Evolutionary conservation across 2,113 vertebrate species (phyloP).

Genomic region (Buteo buteo): DNA sequence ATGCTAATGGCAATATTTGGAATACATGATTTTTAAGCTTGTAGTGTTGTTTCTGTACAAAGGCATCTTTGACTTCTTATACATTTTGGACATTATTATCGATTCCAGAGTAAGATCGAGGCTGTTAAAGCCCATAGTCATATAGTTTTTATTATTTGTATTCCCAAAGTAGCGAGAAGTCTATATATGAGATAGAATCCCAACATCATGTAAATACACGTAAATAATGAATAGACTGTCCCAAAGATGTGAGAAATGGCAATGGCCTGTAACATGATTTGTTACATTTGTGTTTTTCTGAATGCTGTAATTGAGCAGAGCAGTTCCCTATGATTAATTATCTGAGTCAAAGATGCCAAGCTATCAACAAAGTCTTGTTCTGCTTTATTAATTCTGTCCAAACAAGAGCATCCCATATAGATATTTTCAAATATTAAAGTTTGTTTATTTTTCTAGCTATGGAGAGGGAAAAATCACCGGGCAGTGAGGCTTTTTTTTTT

Average conservation of each 20-base stretch:
- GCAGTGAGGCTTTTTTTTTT: not conserved
- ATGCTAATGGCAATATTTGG: not conserved
- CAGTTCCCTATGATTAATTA: not conserved
- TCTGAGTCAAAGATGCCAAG: not conserved
- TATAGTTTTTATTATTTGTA: not conserved
- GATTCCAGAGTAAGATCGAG: not conserved
- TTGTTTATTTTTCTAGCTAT: not conserved
- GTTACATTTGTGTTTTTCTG: not conserved
- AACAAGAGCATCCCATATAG: not conserved
- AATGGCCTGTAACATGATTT: not conserved
- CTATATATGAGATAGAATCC: not conserved
- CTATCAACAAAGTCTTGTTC: not conserved
- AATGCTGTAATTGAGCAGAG: not conserved
- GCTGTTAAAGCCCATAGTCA: not conserved
- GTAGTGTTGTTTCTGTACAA: not conserved
- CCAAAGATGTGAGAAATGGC: not conserved
- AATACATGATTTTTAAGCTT: not conserved
- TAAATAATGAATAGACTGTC: not conserved
- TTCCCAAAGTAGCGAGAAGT: not conserved
- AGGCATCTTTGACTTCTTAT: not conserved
- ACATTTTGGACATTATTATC: not conserved
- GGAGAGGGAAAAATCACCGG: not conserved
- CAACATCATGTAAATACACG: not conserved
- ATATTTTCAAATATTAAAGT: not conserved
- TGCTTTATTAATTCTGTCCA: not conserved